A percentile compares a stretch with the other conserved stretches of the same genome.
Evolutionary conservation across 2,888 invertebrate genomes (phyloP).

Genomic region (Chironomus riparius): DNA sequence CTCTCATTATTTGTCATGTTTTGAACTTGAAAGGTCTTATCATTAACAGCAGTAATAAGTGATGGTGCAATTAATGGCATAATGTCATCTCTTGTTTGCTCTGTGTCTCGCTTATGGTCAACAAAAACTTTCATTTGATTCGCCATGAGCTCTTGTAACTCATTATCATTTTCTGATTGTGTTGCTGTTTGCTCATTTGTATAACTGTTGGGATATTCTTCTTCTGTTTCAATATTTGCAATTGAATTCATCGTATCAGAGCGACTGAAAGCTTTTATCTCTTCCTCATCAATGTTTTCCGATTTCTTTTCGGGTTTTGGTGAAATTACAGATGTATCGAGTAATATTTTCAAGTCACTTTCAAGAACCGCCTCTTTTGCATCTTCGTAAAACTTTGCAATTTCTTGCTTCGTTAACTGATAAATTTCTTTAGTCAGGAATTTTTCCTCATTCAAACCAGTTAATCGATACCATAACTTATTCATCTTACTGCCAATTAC

Average conservation of each 20-base stretch:
- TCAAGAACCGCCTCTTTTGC: constrained; percentile 37
- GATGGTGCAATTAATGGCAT: too few relatives aligned
- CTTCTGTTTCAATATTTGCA: constrained; percentile 24
- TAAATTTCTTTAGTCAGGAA: constrained; percentile 40
- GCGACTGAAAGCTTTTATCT: background rate
- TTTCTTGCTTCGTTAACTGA: constrained; percentile 39
- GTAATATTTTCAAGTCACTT: constrained; percentile 17
- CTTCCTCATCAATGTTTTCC: background rate
- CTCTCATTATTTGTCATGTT: background rate
- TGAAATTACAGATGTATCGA: constrained; percentile 12
- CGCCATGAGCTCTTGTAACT: constrained; percentile 4
- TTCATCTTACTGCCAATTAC: constrained; percentile 41
- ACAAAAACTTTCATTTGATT: constrained; percentile 16
- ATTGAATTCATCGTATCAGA: constrained; percentile 17
- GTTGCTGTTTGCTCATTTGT: background rate
- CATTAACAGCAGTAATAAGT: background rate
- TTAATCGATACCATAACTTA: constrained; percentile 43
- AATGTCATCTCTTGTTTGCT: too few relatives aligned
- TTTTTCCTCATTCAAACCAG: constrained; percentile 39
- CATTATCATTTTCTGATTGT: constrained; percentile 16
- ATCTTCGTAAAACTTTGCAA: constrained; percentile 42
- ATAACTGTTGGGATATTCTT: background rate
- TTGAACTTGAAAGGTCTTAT: constrained; percentile 1
- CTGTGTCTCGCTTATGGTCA: background rate
- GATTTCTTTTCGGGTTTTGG: background rate